Evolutionary conservation across 2,888 invertebrate genomes (phyloP), one percentile per base, ranked within the genome.

Genomic region (Euplagia quadripunctaria): DNA sequence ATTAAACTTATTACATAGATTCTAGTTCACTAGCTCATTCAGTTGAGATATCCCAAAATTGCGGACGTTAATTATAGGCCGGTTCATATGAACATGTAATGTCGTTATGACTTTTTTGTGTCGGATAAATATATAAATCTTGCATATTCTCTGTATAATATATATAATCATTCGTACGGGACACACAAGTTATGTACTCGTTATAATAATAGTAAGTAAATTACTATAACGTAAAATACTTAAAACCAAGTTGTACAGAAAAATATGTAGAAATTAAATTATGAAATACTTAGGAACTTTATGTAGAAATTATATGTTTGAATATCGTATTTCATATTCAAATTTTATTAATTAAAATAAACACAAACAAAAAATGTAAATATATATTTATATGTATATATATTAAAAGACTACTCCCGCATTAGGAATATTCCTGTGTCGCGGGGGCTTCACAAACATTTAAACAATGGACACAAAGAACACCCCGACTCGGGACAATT

Each of bases 1-100:
- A 85, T 82, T 83, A 81, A 72, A 80, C 80, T 83, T 80, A 80
- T 80, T 82, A 82, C 73, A 76, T 72, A 73, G 68, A 79, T 80
- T 78, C 73, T 68, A 76, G 73, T 80, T 81, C 79, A 79, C 79
- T 82, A 76, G 73, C 74, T 76, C 73, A 77, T 82, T 71, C 70
- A 78, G 31, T 74, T 72, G 9, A 67, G 74, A 77, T 73, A 75
- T 68, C 67, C 66, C 49, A 71, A 80, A 77, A 73, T 71, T 80
- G 72, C 68, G 66, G 55, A 58, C 68, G 42, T 68, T 78, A 73
- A 65, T 42, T 43, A 43, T 43, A 46, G 43, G n/a, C 43, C 11
- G 12, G 17, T 64, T 64, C 43, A 43, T 64, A 41, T 42, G 16
- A 16, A 64, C 42, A 64, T 43, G 4, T 64, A 43, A n/a, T 1